A percentile compares a stretch with the other conserved stretches of the same genome.
Conservation (phyloP, 2,797 vertebrate species). For the Tapirus indicus region DNA sequence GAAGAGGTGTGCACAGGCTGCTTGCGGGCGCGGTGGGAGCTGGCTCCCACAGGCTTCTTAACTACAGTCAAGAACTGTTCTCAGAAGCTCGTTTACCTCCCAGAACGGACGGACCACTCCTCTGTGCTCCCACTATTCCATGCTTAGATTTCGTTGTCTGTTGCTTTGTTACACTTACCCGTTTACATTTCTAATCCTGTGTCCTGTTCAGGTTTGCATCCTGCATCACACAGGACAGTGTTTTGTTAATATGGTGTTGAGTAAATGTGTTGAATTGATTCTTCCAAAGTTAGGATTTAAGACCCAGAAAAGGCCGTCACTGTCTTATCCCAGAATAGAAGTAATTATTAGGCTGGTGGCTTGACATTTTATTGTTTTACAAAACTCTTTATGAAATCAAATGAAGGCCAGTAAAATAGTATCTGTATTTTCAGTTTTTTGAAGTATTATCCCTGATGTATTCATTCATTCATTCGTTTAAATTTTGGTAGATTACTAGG, state of each 20-base stretch:
- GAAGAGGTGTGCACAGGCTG: not conserved
- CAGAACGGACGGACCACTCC: not conserved
- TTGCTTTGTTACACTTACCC: not conserved
- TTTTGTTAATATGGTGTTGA: not conserved
- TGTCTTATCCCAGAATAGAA: constrained; percentile 6
- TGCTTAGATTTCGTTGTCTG: not conserved
- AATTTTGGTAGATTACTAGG: constrained; percentile 12
- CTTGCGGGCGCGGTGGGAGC: not conserved
- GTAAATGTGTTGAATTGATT: constrained; percentile 1
- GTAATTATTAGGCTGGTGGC: not conserved
- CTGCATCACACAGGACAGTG: not conserved
- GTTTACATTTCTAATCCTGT: not conserved
- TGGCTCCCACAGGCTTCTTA: not conserved
- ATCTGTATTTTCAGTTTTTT: constrained; percentile 55
- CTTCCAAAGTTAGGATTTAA: constrained; percentile 49
- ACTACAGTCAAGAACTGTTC: not conserved
- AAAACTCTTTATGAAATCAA: constrained; percentile 27
- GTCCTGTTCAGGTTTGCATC: not conserved
- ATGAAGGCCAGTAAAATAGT: not conserved
- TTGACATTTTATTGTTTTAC: constrained; percentile 11
- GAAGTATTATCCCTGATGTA: not conserved
- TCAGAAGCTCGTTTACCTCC: constrained; percentile 5
- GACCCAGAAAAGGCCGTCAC: constrained; percentile 24
- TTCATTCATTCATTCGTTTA: constrained; percentile 33
- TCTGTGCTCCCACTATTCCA: not conserved